Percentiles rank a stretch among this genome's conserved stretches.
Conservation (phyloP, 2,888 invertebrate genomes). For the Cheiracanthium punctorium region DNA sequence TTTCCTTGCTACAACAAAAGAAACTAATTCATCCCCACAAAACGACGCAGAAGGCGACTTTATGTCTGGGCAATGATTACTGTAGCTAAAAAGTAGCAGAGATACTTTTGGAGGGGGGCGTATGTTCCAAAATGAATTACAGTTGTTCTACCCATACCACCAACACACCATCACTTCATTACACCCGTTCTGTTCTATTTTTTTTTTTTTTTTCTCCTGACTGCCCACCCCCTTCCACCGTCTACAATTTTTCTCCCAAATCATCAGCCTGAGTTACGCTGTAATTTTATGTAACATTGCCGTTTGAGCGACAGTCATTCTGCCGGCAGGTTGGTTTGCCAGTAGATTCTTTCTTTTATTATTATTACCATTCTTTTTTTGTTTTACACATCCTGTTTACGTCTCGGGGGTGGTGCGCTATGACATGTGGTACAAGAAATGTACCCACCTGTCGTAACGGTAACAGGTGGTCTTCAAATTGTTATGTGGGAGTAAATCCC, state of each 20-base stretch:
- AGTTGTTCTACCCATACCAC: conserved; percentile 35
- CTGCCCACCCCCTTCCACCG: background rate
- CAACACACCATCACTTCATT: conserved; percentile 47
- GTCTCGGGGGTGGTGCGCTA: conserved; percentile 47
- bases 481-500: conserved; percentile 31
- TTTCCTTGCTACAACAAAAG: background rate
- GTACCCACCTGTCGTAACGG: conserved; percentile 43
- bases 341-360: background rate
- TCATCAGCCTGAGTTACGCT: background rate
- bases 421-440: conserved; percentile 42
- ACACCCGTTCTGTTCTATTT: conserved; percentile 51
- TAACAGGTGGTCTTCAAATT: conserved; percentile 47
- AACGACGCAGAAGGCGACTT: conserved; percentile 38
- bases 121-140: conserved; percentile 31
- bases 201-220: too few species aligned
- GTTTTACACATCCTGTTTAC: conserved; percentile 59
- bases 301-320: conserved; percentile 25
- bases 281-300: conserved; percentile 53
- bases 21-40: background rate
- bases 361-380: background rate
- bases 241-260: background rate
- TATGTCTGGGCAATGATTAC: conserved; percentile 46
- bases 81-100: conserved; percentile 24
- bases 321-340: conserved; percentile 6
- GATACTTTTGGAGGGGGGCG: conserved; percentile 29